A percentile compares a stretch with the other conserved stretches of the same genome.
phyloP scores from a whole-genome alignment of 35 echinoderm and acorn worm species.

The Amphiura filiformis region DNA sequence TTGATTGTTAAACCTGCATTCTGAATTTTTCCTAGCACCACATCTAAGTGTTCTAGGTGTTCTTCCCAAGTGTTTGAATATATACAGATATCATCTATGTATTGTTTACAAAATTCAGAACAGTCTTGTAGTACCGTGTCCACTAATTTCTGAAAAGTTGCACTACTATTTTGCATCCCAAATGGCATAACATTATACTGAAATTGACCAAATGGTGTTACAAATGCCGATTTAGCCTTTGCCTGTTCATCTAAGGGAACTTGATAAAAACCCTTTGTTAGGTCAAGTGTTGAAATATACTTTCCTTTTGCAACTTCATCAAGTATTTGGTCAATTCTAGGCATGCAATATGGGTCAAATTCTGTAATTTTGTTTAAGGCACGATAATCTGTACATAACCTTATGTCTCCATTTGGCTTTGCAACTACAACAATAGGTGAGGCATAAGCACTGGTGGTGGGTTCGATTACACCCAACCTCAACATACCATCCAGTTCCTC shows the following conservation, averaged over 20 bases:
- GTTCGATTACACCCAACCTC: slow-evolving; percentile 15
- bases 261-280: slow-evolving; percentile 50
- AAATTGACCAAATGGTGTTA: slow-evolving; percentile 27
- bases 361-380: slow-evolving; percentile 19
- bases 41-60: slow-evolving; percentile 27
- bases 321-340: slow-evolving; percentile 39
- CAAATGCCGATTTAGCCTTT: slow-evolving; percentile 39
- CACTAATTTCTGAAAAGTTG: slow-evolving; percentile 31
- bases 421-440: slow-evolving; percentile 39
- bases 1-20: slow-evolving; percentile 49
- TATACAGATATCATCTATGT: slow-evolving; percentile 45
- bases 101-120: slow-evolving; percentile 2
- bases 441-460: slow-evolving; percentile 25
- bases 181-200: slow-evolving; percentile 30
- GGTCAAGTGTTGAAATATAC: slow-evolving; percentile 43
- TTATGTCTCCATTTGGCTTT: slow-evolving; percentile 31
- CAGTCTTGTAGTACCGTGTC: slow-evolving; percentile 25
- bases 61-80: slow-evolving; percentile 26
- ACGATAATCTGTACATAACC: slow-evolving; percentile 2
- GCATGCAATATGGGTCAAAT: slow-evolving; percentile 48
- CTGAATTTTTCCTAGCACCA: slow-evolving; percentile 10
- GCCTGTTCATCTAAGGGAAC: slow-evolving; percentile 19
- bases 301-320: slow-evolving; percentile 34
- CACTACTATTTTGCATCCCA: slow-evolving; percentile 31
- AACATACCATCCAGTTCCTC: slow-evolving; percentile 38